Percentiles rank a stretch among this genome's conserved stretches.
phyloP scores from a whole-genome alignment of 2,797 vertebrate genomes.

The Cheirogaleus major region DNA sequence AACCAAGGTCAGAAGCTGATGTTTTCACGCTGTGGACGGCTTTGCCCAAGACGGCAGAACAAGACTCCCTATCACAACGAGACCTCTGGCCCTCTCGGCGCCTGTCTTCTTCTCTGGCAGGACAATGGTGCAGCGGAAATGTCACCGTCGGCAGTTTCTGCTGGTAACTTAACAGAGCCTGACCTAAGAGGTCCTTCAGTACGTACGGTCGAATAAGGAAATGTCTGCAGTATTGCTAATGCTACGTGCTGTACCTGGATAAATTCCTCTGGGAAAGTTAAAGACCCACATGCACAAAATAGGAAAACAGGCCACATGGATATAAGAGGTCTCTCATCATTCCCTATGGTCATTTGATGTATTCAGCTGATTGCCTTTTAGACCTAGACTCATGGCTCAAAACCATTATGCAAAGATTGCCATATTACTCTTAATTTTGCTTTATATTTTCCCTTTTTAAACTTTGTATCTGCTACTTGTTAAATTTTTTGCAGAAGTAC shows the following conservation, averaged over 20 bases:
- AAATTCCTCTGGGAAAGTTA: background rate
- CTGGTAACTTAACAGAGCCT: background rate
- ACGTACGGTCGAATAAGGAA: background rate
- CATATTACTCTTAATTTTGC: background rate
- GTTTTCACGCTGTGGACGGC: background rate
- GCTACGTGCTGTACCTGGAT: background rate
- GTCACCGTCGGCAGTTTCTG: background rate
- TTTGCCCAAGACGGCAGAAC: background rate
- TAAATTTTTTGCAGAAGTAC: background rate
- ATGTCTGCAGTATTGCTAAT: background rate
- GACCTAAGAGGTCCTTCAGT: background rate
- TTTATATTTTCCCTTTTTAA: background rate
- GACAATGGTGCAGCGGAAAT: background rate
- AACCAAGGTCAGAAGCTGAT: background rate
- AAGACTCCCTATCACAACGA: background rate
- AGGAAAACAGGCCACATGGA: background rate
- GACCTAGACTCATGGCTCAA: background rate
- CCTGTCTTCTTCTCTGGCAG: background rate
- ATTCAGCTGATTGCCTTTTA: background rate
- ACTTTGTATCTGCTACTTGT: background rate
- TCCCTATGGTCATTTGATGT: background rate
- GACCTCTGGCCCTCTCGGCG: background rate
- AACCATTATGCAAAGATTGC: background rate
- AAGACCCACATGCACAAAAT: background rate
- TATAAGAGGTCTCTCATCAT: background rate